These are phyloP conservation scores for Lepidothrix coronata DNA, from an alignment of 2,113 vertebrate genomes.

Conservation along the genomic window DNA sequence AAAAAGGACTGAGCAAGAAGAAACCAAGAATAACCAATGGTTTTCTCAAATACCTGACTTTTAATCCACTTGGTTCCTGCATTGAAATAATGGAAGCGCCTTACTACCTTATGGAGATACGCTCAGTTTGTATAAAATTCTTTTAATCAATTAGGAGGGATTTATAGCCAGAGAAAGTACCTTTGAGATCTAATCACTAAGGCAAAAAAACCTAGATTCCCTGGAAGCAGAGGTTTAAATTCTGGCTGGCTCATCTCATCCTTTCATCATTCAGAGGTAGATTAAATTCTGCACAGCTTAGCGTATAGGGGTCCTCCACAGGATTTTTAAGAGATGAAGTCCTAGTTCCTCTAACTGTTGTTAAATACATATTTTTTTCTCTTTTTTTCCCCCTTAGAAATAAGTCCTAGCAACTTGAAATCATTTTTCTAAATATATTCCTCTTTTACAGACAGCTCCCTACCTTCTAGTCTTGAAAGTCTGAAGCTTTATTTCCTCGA, in stretches of 20 bases:
- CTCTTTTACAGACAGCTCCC: neutral
- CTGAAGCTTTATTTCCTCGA: neutral
- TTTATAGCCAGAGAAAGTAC: neutral
- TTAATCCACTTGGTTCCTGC: neutral
- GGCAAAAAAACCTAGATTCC: neutral
- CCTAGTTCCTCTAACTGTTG: neutral
- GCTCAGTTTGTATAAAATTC: neutral
- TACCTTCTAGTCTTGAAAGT: neutral
- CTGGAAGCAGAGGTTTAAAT: neutral
- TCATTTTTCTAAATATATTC: neutral
- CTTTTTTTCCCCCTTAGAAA: neutral
- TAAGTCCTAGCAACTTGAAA: neutral
- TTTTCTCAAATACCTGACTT: neutral
- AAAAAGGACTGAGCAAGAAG: neutral
- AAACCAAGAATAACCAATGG: neutral
- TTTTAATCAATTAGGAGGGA: neutral
- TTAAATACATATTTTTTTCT: neutral
- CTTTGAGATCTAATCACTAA: neutral
- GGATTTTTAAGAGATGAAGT: neutral
- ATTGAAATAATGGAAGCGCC: neutral
- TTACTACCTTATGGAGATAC: neutral
- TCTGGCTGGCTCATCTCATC: neutral
- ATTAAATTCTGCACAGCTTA: conserved; percentile 1
- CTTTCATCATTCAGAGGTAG: neutral
- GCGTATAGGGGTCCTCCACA: neutral